A percentile compares a stretch with the other conserved stretches of the same genome.
Evolutionary conservation across 1,140 invertebrate species (phyloP).

Genomic region (Andricus grossulariae): DNA sequence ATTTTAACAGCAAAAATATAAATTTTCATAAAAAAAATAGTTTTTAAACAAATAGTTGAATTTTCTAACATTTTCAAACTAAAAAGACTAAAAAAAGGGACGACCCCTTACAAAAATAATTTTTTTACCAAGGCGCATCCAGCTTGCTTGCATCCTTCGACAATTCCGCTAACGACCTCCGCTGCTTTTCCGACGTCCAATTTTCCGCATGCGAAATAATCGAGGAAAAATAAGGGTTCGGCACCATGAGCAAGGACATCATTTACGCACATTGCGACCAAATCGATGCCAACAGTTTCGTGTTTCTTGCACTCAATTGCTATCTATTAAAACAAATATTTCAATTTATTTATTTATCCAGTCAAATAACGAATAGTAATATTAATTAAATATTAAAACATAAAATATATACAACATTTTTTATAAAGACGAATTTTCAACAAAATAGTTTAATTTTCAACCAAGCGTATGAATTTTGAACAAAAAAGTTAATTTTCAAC

Average conservation of each 20-base stretch:
- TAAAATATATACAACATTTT: too few species aligned
- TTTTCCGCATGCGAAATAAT: conserved; percentile 96
- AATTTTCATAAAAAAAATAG: too few species aligned
- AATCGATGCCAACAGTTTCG: conserved; percentile 93
- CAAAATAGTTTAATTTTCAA: too few species aligned
- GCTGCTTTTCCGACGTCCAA: conserved; percentile 86
- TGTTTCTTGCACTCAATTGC: conserved; percentile 88
- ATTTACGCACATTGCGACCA: conserved; percentile 99
- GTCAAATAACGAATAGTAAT: not conserved
- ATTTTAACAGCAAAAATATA: too few species aligned
- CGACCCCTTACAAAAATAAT: conserved; percentile 20
- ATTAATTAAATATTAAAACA: too few species aligned
- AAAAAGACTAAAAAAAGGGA: too few species aligned
- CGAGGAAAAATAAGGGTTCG: conserved; percentile 95
- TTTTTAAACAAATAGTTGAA: too few species aligned
- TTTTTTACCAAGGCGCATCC: conserved; percentile 92
- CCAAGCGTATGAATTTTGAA: too few species aligned
- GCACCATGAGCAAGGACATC: conserved; percentile 96
- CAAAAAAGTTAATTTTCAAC: too few species aligned
- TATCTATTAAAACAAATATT: conserved; percentile 78
- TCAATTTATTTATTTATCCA: conserved; percentile 27
- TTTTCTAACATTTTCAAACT: too few species aligned
- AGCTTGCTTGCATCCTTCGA: conserved; percentile 89
- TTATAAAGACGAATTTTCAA: too few species aligned
- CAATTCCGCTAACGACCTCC: conserved; percentile 89